Evolutionary conservation across 2,113 vertebrate species (phyloP), one percentile per base, ranked within the genome.

Genomic region (Petromus typicus): DNA sequence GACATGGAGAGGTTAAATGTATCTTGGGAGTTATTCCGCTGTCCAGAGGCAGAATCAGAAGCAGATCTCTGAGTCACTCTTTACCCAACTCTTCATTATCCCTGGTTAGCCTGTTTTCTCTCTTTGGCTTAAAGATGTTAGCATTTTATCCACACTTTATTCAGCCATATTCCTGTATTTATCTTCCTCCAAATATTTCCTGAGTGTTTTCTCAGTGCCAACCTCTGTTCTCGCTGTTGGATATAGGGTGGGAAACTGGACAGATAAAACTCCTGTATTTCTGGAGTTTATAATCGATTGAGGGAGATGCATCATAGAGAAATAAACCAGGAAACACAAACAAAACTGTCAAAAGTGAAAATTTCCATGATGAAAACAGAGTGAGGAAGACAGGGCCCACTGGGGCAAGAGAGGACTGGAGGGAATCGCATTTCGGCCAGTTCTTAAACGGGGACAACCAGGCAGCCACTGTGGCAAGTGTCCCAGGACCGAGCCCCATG

Each of bases 271-370:
- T 80, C 43, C 37, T 84, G 57, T 3, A 61, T 91, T 76, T 22
- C 2, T 43, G 37, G 66, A 79, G 37, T 25, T 76, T 84, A 75
- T 4, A 66, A 40, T 92, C 25, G 51, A 34, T 57, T 57, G 40
- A 80, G 56, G 32, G 45, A 87, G 64, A 54, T 8, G 61, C 54
- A 5, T 17, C 6, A 45, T 20, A 88, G 81, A 59, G 16, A 66
- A 45, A 84, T 22, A 86, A 79, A 43, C 12, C 10, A 87, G 81
- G 45, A 93, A 61, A 95, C 57, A 45, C 56, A 94, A 79, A 66
- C 45, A 43, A 16, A 81, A 71, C 56, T 16, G 25, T 16, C 25
- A 18, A 12, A 25, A 66, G 5, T 43, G 12, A 90, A 93, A 75
- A 80, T 48, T 30, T 8, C 25, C 51, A 7, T 1, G 54, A 94